These are phyloP conservation scores for Siniperca undulata DNA, from an alignment of 2,797 vertebrate genomes.

Conservation along the genomic window DNA sequence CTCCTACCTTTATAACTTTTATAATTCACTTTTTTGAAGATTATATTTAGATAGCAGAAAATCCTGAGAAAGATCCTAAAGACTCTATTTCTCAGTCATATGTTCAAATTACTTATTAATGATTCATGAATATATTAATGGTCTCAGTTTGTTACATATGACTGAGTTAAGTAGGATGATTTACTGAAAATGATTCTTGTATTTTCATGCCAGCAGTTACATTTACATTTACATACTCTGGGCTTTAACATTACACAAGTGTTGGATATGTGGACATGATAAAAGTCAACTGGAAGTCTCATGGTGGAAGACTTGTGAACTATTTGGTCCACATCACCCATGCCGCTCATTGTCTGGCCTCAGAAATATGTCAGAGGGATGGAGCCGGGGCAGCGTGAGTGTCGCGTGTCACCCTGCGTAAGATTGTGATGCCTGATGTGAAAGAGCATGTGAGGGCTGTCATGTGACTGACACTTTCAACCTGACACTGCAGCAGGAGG, in stretches of 20 bases:
- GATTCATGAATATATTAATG: background rate
- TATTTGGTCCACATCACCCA: slow-evolving; percentile 35
- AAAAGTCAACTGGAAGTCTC: slow-evolving; percentile 40
- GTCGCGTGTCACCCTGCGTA: slow-evolving; percentile 65
- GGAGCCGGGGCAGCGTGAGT: slow-evolving; percentile 47
- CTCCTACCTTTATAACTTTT: background rate
- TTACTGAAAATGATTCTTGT: background rate
- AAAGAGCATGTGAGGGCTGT: slow-evolving; percentile 55
- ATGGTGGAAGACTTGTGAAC: slow-evolving; percentile 32
- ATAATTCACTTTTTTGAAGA: too few relatives aligned
- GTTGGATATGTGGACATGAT: slow-evolving; percentile 1
- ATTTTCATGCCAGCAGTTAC: background rate
- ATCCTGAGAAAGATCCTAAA: background rate
- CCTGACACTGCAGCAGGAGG: slow-evolving; percentile 41
- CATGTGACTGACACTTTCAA: slow-evolving; percentile 57
- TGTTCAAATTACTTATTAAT: background rate
- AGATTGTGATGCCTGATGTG: slow-evolving; percentile 38
- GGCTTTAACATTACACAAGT: background rate
- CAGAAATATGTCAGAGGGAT: slow-evolving; percentile 62
- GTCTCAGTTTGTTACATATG: background rate
- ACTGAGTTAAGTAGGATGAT: background rate
- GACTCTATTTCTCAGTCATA: slow-evolving; percentile 20
- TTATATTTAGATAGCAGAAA: too few relatives aligned
- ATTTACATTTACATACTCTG: slow-evolving; percentile 30
- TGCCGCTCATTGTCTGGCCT: slow-evolving; percentile 56